Percentiles rank a stretch among this genome's conserved stretches.
Conservation (phyloP, 2,113 vertebrate genomes). For the Chaenocephalus aceratus region DNA sequence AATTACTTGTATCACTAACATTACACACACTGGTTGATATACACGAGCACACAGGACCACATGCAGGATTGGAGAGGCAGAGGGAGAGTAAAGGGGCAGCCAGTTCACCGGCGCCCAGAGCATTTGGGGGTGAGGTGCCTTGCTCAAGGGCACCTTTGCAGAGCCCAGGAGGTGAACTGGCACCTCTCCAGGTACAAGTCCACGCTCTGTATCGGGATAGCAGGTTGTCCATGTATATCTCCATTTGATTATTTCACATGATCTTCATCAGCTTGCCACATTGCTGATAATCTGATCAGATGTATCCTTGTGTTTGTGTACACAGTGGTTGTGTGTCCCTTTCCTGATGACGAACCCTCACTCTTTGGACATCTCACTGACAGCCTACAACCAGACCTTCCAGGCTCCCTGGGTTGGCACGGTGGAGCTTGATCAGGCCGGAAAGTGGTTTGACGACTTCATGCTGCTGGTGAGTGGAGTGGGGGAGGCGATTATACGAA, state of each 20-base stretch:
- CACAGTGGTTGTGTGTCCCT: slow-evolving; percentile 80
- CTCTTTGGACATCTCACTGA: slow-evolving; percentile 77
- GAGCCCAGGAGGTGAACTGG: no score
- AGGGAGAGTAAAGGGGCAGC: no score
- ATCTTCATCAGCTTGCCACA: neutral
- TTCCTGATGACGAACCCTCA: slow-evolving; percentile 79
- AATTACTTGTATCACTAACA: no score
- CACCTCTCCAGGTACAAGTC: no score
- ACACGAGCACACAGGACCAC: no score
- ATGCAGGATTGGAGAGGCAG: no score
- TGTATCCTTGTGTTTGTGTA: slow-evolving; percentile 50
- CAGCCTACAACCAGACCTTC: slow-evolving; percentile 75
- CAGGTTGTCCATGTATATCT: no score
- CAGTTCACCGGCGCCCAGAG: no score
- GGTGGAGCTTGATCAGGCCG: slow-evolving; percentile 69
- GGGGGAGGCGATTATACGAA: rapidly evolving
- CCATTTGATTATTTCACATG: neutral
- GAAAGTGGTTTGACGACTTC: slow-evolving; percentile 82
- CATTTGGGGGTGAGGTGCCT: no score
- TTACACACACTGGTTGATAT: no score
- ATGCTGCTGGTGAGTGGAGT: slow-evolving; percentile 78
- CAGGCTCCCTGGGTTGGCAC: slow-evolving; percentile 81
- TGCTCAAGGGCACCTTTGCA: no score
- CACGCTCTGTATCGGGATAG: no score
- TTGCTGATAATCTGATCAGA: slow-evolving; percentile 18